Base-by-base conservation (phyloP, 1,140 invertebrate species). In the Drosophila lacertosa region DNA sequence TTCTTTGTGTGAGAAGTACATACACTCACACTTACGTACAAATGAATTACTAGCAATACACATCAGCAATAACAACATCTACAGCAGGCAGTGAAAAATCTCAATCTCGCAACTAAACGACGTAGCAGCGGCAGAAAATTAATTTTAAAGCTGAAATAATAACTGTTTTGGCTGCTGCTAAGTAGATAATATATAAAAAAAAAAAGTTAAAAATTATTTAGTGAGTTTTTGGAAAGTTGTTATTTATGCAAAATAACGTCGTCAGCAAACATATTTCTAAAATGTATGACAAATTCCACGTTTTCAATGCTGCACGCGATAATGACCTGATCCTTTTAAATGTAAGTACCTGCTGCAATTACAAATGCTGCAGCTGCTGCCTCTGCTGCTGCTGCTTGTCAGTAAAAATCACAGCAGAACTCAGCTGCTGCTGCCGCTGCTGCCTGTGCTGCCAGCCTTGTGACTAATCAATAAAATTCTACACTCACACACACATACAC, bases 391-490 rank as follows among this genome's bases (percentile, higher is more conserved):
- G 22, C 16, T 4, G 13, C 24, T 10, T 18, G 16, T 54, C 24
- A 48, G 45, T 69, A 29, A 22, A 57, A 44, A 20, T 42, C 9
- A 40, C 47, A 39, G 45, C 4, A 22, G 35, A 51, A 26, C 62
- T 70, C 53, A 40, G 33, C 53, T 42, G 13, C 35, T 40, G 32
- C 29, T 51, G 16, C 40, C 33, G 58, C 33, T 26, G 42, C 29
- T 54, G 35, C 50, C 64, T 29, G 63, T 44, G 32, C 24, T 55
- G 45, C 57, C 57, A 86, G 77, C 82, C 83, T 88, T 88, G 82
- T 88, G 82, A 88, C 82, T 88, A 88, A 88, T 88, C 82, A 82
- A 88, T 88, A 88, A 88, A 82, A 66, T 78, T 88, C 74, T 88
- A 67, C 50, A 67, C 54, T 13, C 42, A 67, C 54, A 48, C 75